These are phyloP conservation scores for Pelodytes ibericus DNA, from an alignment of 2,797 vertebrate genomes.

Conservation along the genomic window DNA sequence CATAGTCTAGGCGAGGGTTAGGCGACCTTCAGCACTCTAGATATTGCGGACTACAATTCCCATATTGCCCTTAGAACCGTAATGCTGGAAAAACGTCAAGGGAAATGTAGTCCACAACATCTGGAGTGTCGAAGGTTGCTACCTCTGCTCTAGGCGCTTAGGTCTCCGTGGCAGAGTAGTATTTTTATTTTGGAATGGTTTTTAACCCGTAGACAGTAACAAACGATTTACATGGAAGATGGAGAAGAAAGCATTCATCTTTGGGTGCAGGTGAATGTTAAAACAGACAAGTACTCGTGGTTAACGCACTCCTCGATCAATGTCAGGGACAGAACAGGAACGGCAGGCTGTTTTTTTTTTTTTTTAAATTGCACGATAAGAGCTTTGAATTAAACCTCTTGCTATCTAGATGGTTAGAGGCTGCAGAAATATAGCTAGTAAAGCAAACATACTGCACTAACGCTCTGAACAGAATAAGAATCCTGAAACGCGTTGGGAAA, in stretches of 20 bases:
- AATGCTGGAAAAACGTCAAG: too few species aligned
- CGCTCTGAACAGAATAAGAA: too few species aligned
- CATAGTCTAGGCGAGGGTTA: too few species aligned
- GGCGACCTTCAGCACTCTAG: too few species aligned
- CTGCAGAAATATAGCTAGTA: neutral
- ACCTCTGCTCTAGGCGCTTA: too few species aligned
- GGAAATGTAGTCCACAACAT: too few species aligned
- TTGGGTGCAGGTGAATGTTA: conserved; percentile 25
- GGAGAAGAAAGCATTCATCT: conserved; percentile 13
- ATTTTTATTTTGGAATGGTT: neutral
- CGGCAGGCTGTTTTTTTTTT: neutral
- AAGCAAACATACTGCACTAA: too few species aligned
- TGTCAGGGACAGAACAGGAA: conserved; percentile 4
- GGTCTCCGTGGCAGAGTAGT: too few species aligned
- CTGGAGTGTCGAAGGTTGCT: too few species aligned
- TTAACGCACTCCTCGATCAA: conserved; percentile 9
- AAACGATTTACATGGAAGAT: conserved; percentile 8
- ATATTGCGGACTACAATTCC: too few species aligned
- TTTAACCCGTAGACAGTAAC: conserved; percentile 18
- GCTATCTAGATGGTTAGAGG: neutral
- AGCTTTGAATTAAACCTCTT: neutral
- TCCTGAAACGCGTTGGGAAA: too few species aligned
- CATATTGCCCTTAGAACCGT: too few species aligned
- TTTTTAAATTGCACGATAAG: conserved; percentile 3
- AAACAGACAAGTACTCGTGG: neutral